Conservation (phyloP, 53 echinoderm and acorn worm genomes). For the Stichopus horrens region DNA sequence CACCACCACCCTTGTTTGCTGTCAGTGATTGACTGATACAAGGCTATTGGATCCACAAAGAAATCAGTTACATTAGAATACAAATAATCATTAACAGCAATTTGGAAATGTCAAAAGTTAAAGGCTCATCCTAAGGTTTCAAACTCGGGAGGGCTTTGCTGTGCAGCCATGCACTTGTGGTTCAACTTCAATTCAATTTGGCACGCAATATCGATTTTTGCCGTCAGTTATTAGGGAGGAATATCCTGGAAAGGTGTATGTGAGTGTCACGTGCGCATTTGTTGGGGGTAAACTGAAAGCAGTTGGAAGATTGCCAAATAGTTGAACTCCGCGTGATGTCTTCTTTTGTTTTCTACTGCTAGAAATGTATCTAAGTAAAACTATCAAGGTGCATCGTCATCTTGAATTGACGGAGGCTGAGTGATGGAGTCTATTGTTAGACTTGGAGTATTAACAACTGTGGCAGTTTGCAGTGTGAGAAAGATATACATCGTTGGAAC, state of each 20-base stretch:
- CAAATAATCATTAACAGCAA: not conserved
- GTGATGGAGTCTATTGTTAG: too few species aligned
- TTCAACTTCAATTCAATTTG: not conserved
- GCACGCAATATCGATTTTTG: not conserved
- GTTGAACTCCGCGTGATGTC: not conserved
- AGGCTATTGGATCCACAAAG: not conserved
- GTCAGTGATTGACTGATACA: not conserved
- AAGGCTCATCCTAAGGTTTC: not conserved
- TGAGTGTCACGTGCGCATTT: not conserved
- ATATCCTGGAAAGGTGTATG: not conserved
- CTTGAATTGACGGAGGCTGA: too few species aligned
- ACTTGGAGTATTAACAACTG: too few species aligned
- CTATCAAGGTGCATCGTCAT: too few species aligned
- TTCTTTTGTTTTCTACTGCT: not conserved
- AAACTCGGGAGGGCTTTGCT: not conserved
- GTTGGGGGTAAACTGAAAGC: not conserved
- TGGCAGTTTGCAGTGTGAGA: too few species aligned
- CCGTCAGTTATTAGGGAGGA: not conserved
- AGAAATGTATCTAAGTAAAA: not conserved
- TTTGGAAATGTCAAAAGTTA: constrained; percentile 30
- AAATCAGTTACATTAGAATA: constrained; percentile 1
- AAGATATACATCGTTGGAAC: too few species aligned
- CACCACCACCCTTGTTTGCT: not conserved
- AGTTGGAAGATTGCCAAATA: not conserved
- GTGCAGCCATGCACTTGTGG: not conserved